Evolutionary conservation across 2,888 invertebrate genomes (phyloP), one percentile per base, ranked within the genome.

Genomic region (Hirtodrosophila trivittata): DNA sequence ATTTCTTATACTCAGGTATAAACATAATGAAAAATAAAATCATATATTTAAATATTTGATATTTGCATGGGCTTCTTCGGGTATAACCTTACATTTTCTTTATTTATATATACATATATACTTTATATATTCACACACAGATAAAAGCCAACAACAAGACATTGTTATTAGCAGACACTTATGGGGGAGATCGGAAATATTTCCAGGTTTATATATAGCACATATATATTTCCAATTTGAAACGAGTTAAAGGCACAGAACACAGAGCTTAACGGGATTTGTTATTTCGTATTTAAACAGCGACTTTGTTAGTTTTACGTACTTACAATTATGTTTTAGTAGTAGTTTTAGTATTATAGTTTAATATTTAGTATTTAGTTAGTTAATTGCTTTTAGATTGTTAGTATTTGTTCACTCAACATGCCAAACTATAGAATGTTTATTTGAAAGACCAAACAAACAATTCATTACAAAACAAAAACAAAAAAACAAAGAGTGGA

Each of bases 381-480:
- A 64, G 35, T 64, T 66, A 14, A 32, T 67, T 51, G 42, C 64
- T 39, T 51, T 30, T 43, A 25, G 35, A n/a, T 58, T 51, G 51
- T 63, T 58, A 70, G 45, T 64, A 47, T 50, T 49, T 71, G 41
- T 70, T 81, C 76, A 70, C 75, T 77, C 67, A 77, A 84, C 83
- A 84, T 84, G 83, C 83, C 70, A 67, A 74, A 74, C 77, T 77
- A 82, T 75, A 68, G 70, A 74, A 62, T 67, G 43, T 73, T 70
- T 64, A 58, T 66, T 75, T 49, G 59, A 63, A 67, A 62, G 65
- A 69, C 80, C 75, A 82, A 75, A 76, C 70, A 68, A 82, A 82
- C 78, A 67, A 65, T 70, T 74, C 57, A 84, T 65, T 77, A 81
- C 77, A 81, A 30, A 74, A 76, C 69, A 67, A 9, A 70, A 65